Conservation (phyloP, 2,888 invertebrate species). For the Dendrolimus pini region DNA sequence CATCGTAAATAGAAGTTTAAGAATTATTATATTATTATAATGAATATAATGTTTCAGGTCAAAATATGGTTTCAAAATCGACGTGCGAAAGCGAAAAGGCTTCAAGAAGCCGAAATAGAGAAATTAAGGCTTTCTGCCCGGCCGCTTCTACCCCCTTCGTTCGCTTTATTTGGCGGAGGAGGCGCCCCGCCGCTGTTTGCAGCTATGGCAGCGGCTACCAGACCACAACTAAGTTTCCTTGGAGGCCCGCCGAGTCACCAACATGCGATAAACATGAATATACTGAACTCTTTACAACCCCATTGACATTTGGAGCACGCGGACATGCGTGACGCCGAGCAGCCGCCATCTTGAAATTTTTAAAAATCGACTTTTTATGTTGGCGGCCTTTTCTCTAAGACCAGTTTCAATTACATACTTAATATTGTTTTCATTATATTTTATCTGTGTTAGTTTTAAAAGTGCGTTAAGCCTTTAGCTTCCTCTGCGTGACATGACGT, state of each 20-base stretch:
- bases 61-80: conserved; percentile 95
- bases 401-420: too few relatives aligned
- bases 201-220: conserved; percentile 79
- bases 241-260: conserved; percentile 73
- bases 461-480: too few relatives aligned
- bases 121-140: conserved; percentile 91
- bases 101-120: conserved; percentile 97
- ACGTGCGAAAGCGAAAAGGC: conserved; percentile 95
- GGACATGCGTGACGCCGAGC: conserved; percentile 41
- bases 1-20: too few relatives aligned
- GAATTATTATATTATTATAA: too few relatives aligned
- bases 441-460: too few relatives aligned
- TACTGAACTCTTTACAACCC: conserved; percentile 74
- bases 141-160: conserved; percentile 85
- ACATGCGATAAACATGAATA: conserved; percentile 74
- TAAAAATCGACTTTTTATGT: conserved; percentile 8
- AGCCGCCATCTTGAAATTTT: conserved; percentile 45
- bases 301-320: conserved; percentile 72
- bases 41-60: neutral
- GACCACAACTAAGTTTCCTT: conserved; percentile 78
- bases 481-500: too few relatives aligned
- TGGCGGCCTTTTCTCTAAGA: neutral
- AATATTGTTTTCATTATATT: too few relatives aligned
- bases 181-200: conserved; percentile 82
- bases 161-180: conserved; percentile 81